Evolutionary conservation across 2,797 vertebrate genomes (phyloP), one percentile per base, ranked within the genome.

Genomic region (Bufotes viridis): DNA sequence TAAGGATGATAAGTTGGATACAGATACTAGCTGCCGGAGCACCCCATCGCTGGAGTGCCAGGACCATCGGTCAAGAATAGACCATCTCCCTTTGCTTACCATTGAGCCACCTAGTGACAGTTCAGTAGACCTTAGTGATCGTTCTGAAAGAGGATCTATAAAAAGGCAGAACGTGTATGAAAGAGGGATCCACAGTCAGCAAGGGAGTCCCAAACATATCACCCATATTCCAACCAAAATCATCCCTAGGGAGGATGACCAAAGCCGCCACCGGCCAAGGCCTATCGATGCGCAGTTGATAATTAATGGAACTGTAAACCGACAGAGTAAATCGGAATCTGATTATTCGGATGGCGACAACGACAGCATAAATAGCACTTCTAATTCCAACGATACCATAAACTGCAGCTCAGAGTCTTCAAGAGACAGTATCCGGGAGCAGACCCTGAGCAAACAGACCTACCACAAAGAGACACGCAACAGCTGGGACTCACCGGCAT

Each of bases 321-420:
- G 97, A 84, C 98, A 99, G 91, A 99, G 98, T 95, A 98, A 97
- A 91, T 99, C 98, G 0, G 98, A 99, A 93, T 99, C 98, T 0
- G 98, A 99, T 92, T 99, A 98, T 91, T 99, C 98, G 0, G 98
- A 99, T 0, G 97, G 97, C 0, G 98, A 99, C 93, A 99, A 99
- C 0, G 98, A 99, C 94, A 99, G 98, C 92, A 96, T 99, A 92
- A 99, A 99, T 91, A 99, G 97, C 96, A 99, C 98, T 17, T 99
- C 98, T 88, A 99, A 99, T 94, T 99, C 98, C 51, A 99, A 99
- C 0, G 98, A 99, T 90, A 99, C 98, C 75, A 98, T 99, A 94
- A 98, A 99, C 92, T 99, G 98, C 93, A 99, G 98, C 93, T 99
- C 98, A 0, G 98, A 98, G 93, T 99, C 98, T 0, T 99, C 98